Evolutionary conservation across 2,113 vertebrate genomes (phyloP).

Genomic region (Pedionomus torquatus): DNA sequence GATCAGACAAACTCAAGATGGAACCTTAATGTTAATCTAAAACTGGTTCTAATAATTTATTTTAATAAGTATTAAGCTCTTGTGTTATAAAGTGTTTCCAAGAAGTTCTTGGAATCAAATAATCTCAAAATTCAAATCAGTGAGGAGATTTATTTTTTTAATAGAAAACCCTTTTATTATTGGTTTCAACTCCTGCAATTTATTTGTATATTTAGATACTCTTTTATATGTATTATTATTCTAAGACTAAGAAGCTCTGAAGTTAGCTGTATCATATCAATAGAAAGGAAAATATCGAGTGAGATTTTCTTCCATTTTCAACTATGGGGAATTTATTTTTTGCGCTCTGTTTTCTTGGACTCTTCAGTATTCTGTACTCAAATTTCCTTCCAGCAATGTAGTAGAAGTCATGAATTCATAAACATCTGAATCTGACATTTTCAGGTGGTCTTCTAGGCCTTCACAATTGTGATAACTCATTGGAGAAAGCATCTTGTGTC

Average conservation of each 20-base stretch:
- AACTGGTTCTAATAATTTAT: not conserved
- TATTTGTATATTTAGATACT: not conserved
- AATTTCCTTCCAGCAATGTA: not conserved
- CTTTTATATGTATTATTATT: not conserved
- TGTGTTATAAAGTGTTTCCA: not conserved
- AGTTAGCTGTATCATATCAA: not conserved
- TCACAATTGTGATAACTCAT: not conserved
- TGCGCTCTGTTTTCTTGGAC: not conserved
- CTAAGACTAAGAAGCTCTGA: not conserved
- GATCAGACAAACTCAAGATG: not conserved
- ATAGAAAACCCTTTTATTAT: not conserved
- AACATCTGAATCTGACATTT: not conserved
- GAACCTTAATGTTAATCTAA: not conserved
- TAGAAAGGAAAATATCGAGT: not conserved
- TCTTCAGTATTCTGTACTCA: not conserved
- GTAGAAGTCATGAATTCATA: not conserved
- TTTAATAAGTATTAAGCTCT: not conserved
- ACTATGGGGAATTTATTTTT: not conserved
- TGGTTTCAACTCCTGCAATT: not conserved
- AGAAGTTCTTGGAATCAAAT: not conserved
- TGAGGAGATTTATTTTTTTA: not conserved
- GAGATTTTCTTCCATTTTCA: not conserved
- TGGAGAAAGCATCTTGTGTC: not conserved
- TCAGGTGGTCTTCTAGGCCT: not conserved
- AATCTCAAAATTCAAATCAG: not conserved